Evolutionary conservation across 2,113 vertebrate species (phyloP).

Genomic region (Peromyscus polionotus): DNA sequence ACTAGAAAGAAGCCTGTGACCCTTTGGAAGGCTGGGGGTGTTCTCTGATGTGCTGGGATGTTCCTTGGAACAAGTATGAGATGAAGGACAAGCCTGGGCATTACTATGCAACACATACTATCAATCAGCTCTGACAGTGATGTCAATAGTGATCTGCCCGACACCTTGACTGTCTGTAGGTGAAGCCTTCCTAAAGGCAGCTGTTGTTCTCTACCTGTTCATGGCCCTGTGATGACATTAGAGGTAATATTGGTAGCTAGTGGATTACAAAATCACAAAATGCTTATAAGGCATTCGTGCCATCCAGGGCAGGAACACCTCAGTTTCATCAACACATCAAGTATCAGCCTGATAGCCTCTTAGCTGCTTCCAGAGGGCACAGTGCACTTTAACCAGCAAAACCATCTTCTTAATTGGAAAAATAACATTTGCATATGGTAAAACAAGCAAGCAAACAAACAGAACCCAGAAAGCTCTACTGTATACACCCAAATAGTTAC

Average conservation of each 20-base stretch:
- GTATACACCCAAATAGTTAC: background rate
- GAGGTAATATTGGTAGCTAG: background rate
- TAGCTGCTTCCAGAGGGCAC: background rate
- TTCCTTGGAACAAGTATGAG: background rate
- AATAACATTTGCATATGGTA: background rate
- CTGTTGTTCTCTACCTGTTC: background rate
- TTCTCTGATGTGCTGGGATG: background rate
- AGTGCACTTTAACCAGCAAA: background rate
- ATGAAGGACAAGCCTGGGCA: background rate
- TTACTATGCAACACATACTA: background rate
- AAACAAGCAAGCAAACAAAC: background rate
- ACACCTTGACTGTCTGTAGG: background rate
- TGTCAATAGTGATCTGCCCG: fast-evolving
- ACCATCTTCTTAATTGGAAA: slow-evolving; percentile 25
- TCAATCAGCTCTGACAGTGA: background rate
- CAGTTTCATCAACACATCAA: background rate
- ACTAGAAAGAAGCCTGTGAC: background rate
- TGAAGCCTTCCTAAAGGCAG: background rate
- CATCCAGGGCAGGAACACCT: background rate
- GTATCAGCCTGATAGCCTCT: background rate
- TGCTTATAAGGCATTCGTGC: background rate
- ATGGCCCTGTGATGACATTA: background rate
- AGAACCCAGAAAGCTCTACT: background rate
- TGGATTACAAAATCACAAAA: background rate
- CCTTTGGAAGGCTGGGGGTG: background rate